A percentile compares a stretch with the other conserved stretches of the same genome.
phyloP scores from a whole-genome alignment of 2,888 invertebrate genomes.

The Sclerodermus sp. region DNA sequence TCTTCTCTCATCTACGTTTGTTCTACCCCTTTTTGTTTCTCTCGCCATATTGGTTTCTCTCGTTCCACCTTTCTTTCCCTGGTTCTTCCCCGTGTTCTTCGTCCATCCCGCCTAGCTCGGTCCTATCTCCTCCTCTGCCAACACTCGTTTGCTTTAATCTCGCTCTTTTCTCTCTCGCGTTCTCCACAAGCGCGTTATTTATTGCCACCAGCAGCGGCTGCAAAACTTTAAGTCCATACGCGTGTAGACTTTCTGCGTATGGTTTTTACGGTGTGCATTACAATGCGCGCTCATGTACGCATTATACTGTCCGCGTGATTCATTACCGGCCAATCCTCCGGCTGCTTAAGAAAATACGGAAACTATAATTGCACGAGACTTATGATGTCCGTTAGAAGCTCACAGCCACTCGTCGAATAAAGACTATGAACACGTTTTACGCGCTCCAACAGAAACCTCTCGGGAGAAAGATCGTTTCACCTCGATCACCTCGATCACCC shows the following conservation, averaged over 20 bases:
- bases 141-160: conserved; percentile 8
- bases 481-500: conserved; percentile 16
- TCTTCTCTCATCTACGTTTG: too few relatives aligned
- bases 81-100: too few relatives aligned
- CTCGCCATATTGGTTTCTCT: too few relatives aligned
- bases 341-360: conserved; percentile 48
- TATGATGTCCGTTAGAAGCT: conserved; percentile 36
- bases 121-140: neutral
- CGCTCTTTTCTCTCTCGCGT: conserved; percentile 15
- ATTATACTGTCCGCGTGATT: conserved; percentile 48
- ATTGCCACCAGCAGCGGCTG: conserved; percentile 38
- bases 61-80: too few relatives aligned
- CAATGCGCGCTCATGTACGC: conserved; percentile 37
- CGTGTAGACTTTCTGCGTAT: conserved; percentile 26
- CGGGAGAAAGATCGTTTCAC: conserved; percentile 27
- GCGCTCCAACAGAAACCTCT: conserved; percentile 10
- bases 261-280: conserved; percentile 39
- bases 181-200: conserved; percentile 39
- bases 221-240: conserved; percentile 35
- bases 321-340: conserved; percentile 44
- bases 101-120: too few relatives aligned
- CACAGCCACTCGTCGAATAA: conserved; percentile 8
- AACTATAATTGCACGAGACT: conserved; percentile 53
- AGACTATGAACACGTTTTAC: too few relatives aligned
- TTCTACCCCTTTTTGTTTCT: conserved; percentile 8